phyloP scores from a whole-genome alignment of 2,888 invertebrate genomes.

The Lasioglossum lativentre region DNA sequence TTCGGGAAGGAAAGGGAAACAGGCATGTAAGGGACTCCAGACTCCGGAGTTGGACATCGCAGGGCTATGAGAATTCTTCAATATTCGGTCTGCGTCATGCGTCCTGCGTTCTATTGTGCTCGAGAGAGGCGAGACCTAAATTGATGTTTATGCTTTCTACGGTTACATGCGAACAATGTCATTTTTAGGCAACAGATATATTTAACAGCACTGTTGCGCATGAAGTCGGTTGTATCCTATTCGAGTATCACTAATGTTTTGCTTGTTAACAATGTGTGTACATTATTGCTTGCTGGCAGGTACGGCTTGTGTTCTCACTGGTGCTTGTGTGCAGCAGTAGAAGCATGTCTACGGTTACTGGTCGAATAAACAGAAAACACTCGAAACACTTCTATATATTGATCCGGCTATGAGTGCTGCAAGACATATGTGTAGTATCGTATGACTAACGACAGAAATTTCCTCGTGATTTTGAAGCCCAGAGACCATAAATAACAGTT shows the following conservation, averaged over 20 bases:
- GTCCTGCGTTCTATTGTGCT: not conserved
- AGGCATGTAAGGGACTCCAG: not conserved
- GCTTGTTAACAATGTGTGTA: not conserved
- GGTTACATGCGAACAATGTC: not conserved
- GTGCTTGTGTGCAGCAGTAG: too few species aligned
- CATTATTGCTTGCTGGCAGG: not conserved
- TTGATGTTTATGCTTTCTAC: not conserved
- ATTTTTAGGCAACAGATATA: not conserved
- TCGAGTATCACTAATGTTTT: not conserved
- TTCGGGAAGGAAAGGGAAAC: not conserved
- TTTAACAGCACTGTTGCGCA: not conserved
- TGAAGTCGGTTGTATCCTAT: not conserved
- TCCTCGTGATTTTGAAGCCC: too few species aligned
- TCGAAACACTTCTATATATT: too few species aligned
- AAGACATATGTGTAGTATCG: too few species aligned
- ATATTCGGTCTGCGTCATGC: not conserved
- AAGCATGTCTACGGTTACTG: too few species aligned
- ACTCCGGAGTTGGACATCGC: not conserved
- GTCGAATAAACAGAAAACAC: too few species aligned
- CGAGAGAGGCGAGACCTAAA: not conserved
- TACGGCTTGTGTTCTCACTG: too few species aligned
- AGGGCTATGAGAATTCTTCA: not conserved
- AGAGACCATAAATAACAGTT: too few species aligned
- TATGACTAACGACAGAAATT: too few species aligned
- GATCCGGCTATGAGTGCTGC: too few species aligned